Evolutionary conservation across 92 coral and sea anemone genomes (phyloP).

Genomic region (Montipora capitata): DNA sequence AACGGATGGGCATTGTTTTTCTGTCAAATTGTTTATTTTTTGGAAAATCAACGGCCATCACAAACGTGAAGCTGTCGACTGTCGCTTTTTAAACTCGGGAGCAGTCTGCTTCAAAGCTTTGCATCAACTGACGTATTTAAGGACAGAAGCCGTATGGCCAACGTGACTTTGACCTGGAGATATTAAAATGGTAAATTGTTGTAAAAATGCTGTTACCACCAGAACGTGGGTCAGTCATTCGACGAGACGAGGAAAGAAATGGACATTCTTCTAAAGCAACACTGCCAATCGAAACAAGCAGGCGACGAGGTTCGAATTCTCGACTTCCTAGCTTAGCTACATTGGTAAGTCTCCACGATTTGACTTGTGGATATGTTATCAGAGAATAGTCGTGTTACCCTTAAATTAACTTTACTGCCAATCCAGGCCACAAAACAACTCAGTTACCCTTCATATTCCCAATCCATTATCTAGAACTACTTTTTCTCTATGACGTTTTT

Average conservation of each 20-base stretch:
- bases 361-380: too few relatives aligned
- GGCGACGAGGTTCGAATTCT: constrained; percentile 45
- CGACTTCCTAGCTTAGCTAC: constrained; percentile 89
- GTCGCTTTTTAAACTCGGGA: not conserved
- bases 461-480: too few relatives aligned
- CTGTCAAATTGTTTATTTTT: constrained; percentile 35
- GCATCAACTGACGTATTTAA: too few relatives aligned
- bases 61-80: constrained; percentile 13
- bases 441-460: too few relatives aligned
- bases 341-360: constrained; percentile 67
- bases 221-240: constrained; percentile 21
- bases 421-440: too few relatives aligned
- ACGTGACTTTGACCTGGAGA: not conserved
- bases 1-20: constrained; percentile 6
- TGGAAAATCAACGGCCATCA: constrained; percentile 22
- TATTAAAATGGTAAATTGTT: not conserved
- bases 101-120: too few relatives aligned
- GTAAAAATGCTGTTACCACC: constrained; percentile 38
- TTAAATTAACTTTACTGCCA: too few relatives aligned
- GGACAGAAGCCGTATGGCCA: not conserved
- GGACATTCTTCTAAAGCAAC: not conserved
- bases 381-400: too few relatives aligned
- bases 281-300: constrained; percentile 16
- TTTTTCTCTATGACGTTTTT: too few relatives aligned
- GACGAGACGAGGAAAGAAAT: constrained; percentile 25